Conservation (phyloP, 1,140 invertebrate species). For the Muscidifurax raptorellus region DNA sequence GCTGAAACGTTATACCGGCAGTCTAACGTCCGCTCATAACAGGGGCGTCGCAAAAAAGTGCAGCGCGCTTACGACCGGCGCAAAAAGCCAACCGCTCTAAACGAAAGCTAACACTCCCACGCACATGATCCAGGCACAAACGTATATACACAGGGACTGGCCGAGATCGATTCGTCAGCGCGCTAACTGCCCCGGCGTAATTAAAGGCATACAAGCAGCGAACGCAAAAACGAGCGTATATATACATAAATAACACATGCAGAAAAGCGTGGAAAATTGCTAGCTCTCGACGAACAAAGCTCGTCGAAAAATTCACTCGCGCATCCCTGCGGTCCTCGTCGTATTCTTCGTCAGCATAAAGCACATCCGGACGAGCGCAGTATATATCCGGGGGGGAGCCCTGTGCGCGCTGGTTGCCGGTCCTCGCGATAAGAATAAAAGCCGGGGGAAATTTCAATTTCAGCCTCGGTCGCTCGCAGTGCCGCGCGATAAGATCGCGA, state of each 20-base stretch:
- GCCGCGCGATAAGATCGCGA: constrained; percentile 36
- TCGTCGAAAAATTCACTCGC: neutral
- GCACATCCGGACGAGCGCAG: neutral
- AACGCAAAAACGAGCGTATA: too few relatives aligned
- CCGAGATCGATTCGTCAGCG: neutral
- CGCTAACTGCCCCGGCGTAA: neutral
- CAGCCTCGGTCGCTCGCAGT: neutral
- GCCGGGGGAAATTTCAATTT: constrained; percentile 45
- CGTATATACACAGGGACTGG: too few relatives aligned
- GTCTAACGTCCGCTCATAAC: too few relatives aligned
- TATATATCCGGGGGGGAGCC: neutral
- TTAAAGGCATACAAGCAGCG: neutral
- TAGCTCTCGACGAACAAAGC: constrained; percentile 9
- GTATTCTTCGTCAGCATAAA: constrained; percentile 3
- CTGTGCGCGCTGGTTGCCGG: neutral
- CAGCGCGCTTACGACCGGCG: too few relatives aligned
- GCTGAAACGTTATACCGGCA: neutral
- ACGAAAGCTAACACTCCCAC: too few relatives aligned
- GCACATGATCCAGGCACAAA: too few relatives aligned
- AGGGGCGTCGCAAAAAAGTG: neutral
- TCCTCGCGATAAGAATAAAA: constrained; percentile 42
- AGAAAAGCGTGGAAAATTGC: neutral
- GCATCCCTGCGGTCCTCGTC: neutral
- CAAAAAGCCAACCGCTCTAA: too few relatives aligned
- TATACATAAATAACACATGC: too few relatives aligned